These are phyloP conservation scores for Aricia agestis DNA, from an alignment of 1,140 invertebrate species.

Conservation along the genomic window DNA sequence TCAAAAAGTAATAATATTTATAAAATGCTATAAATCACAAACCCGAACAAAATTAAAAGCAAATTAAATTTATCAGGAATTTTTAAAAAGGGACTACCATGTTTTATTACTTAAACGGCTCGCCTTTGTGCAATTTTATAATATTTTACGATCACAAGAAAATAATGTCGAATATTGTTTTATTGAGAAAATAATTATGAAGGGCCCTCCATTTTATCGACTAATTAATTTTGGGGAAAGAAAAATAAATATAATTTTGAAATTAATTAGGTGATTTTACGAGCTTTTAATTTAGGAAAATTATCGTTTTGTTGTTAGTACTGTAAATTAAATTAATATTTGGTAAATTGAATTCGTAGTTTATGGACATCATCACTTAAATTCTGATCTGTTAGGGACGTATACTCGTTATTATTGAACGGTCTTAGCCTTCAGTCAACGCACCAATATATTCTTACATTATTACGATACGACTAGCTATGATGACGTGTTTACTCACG, in stretches of 20 bases:
- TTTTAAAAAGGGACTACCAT: slow-evolving; percentile 29
- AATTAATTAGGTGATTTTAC: slow-evolving; percentile 19
- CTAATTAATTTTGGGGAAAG: slow-evolving; percentile 10
- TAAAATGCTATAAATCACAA: slow-evolving; percentile 20
- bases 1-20: slow-evolving; percentile 11
- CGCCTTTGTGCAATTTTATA: slow-evolving; percentile 22
- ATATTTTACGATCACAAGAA: slow-evolving; percentile 25
- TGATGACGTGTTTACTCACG: too few species aligned
- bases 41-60: slow-evolving; percentile 27
- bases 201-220: slow-evolving; percentile 2
- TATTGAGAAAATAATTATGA: slow-evolving; percentile 20
- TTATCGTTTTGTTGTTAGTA: slow-evolving; percentile 1
- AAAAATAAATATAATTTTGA: slow-evolving; percentile 18
- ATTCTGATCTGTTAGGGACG: too few species aligned
- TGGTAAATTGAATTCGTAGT: not conserved
- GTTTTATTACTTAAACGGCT: slow-evolving; percentile 28
- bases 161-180: slow-evolving; percentile 25
- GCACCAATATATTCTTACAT: too few species aligned
- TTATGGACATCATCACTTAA: too few species aligned
- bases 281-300: slow-evolving; percentile 17
- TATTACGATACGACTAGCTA: too few species aligned
- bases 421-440: too few species aligned
- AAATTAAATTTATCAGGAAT: slow-evolving; percentile 33
- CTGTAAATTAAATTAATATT: slow-evolving; percentile 10
- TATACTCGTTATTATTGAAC: too few species aligned